These are phyloP conservation scores for Caenorhabditis sulstoni DNA, from an alignment of 2,888 invertebrate species.

Conservation along the genomic window DNA sequence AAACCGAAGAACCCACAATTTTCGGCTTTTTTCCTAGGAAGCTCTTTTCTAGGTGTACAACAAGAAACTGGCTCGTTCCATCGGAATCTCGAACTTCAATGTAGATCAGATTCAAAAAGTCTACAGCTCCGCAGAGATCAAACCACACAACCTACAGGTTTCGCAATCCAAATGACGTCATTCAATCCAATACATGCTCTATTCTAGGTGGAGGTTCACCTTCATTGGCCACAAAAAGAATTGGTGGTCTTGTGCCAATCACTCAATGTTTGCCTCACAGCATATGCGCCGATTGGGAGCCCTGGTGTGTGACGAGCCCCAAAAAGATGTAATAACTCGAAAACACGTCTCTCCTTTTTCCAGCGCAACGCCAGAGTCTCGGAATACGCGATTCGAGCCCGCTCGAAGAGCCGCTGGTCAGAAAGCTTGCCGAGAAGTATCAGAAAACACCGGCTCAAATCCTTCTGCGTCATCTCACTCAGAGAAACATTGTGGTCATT, in stretches of 20 bases:
- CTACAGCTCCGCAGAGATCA: conserved; percentile 63
- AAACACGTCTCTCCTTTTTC: background rate
- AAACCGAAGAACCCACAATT: too few relatives aligned
- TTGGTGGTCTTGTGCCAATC: conserved; percentile 84
- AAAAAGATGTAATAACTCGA: too few relatives aligned
- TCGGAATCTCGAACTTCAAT: conserved; percentile 64
- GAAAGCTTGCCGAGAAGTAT: conserved; percentile 67
- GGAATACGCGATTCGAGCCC: conserved; percentile 34
- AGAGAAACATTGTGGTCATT: conserved; percentile 56
- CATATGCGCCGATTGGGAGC: conserved; percentile 70
- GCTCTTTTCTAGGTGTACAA: conserved; percentile 37
- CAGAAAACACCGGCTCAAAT: conserved; percentile 67
- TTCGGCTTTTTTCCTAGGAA: too few relatives aligned
- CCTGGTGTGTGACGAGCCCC: conserved; percentile 5
- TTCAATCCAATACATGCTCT: background rate
- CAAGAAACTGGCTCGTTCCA: conserved; percentile 37
- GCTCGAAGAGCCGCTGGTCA: conserved; percentile 58
- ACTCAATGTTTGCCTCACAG: conserved; percentile 83
- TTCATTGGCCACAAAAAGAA: conserved; percentile 87
- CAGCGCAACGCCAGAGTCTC: conserved; percentile 32
- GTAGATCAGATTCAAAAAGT: conserved; percentile 66
- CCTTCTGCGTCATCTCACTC: conserved; percentile 53
- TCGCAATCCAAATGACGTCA: background rate
- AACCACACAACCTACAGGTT: conserved; percentile 73
- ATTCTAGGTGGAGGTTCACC: conserved; percentile 87